Conservation (phyloP, 2,888 invertebrate species). For the Girardia tigrina region DNA sequence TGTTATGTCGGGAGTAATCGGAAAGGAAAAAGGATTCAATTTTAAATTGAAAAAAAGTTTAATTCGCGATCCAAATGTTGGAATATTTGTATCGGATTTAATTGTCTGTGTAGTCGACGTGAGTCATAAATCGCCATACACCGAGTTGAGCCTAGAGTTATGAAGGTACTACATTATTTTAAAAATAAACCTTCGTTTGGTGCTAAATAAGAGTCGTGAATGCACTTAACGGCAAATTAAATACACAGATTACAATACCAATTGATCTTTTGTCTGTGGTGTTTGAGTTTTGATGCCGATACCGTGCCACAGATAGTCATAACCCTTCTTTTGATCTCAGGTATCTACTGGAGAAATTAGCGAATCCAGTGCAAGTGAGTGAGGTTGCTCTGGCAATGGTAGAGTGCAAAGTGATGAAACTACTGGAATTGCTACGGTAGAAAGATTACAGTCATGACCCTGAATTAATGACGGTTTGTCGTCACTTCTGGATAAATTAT, state of each 20-base stretch:
- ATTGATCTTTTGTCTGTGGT: constrained; percentile 94
- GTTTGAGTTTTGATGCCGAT: constrained; percentile 83
- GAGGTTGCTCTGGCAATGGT: constrained; percentile 99
- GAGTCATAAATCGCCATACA: constrained; percentile 60
- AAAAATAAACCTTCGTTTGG: constrained; percentile 52
- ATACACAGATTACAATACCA: constrained; percentile 76
- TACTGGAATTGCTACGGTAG: constrained; percentile 54
- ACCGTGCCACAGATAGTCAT: constrained; percentile 77
- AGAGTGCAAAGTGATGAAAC: constrained; percentile 50
- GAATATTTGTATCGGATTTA: constrained; percentile 61
- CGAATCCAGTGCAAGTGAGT: constrained; percentile 72
- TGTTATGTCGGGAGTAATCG: constrained; percentile 34
- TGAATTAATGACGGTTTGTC: constrained; percentile 58
- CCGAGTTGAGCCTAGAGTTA: constrained; percentile 60
- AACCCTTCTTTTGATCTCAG: too few relatives aligned
- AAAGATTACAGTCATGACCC: constrained; percentile 58
- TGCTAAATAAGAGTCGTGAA: constrained; percentile 11
- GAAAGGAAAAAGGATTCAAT: constrained; percentile 1
- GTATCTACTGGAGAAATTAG: constrained; percentile 87
- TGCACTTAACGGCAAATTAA: constrained; percentile 27
- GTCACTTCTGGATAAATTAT: constrained; percentile 27
- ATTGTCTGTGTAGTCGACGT: constrained; percentile 74
- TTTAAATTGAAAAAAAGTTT: constrained; percentile 51
- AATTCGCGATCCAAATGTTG: constrained; percentile 54
- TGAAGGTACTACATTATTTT: constrained; percentile 59